Evolutionary conservation across 2,888 invertebrate species (phyloP).

Genomic region (Tipula unca): DNA sequence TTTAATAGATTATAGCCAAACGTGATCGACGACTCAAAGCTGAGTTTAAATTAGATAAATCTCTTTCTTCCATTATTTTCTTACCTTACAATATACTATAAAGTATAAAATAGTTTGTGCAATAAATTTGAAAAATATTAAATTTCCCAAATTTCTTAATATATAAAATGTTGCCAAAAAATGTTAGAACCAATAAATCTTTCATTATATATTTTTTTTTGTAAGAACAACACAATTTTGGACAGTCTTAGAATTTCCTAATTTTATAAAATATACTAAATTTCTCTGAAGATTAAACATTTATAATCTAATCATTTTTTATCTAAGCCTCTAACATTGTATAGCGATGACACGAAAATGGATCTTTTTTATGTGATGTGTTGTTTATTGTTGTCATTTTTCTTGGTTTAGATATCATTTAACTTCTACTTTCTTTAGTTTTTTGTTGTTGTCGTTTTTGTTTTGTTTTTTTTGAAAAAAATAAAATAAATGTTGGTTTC

Average conservation of each 20-base stretch:
- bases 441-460: neutral
- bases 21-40: neutral
- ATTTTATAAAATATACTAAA: neutral
- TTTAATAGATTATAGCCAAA: neutral
- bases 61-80: neutral
- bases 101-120: neutral
- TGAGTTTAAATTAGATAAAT: neutral
- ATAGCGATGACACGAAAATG: neutral
- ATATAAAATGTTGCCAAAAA: neutral
- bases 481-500: neutral
- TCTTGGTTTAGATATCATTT: neutral
- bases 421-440: neutral
- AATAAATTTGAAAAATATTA: neutral
- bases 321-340: too few relatives aligned
- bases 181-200: neutral
- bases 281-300: neutral
- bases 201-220: neutral
- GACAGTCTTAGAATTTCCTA: neutral
- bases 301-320: neutral
- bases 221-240: neutral
- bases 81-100: neutral
- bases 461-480: neutral
- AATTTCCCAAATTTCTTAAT: neutral
- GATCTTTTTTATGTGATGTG: neutral
- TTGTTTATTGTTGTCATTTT: neutral